A percentile compares a stretch with the other conserved stretches of the same genome.
These are phyloP conservation scores for Gymnothorax javanicus DNA, from an alignment of 2,797 vertebrate species.

Conservation along the genomic window DNA sequence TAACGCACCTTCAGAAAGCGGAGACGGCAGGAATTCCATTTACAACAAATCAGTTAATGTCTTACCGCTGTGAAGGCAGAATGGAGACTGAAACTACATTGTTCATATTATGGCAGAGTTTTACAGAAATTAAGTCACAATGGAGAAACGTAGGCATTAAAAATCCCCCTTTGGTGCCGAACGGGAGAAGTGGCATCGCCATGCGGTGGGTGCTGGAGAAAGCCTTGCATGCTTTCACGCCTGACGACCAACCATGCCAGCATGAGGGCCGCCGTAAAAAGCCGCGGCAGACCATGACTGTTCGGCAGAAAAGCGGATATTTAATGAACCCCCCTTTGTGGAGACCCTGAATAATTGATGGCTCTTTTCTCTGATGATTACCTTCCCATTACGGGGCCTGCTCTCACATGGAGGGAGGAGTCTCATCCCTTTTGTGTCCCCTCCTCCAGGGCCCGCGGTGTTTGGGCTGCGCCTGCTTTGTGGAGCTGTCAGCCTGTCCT, in stretches of 20 bases:
- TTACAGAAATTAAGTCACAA: slow-evolving; percentile 55
- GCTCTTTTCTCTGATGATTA: slow-evolving; percentile 69
- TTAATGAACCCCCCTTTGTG: slow-evolving; percentile 56
- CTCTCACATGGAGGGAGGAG: slow-evolving; percentile 51
- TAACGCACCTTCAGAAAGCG: not conserved
- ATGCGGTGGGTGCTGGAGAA: slow-evolving; percentile 51
- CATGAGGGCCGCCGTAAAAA: slow-evolving; percentile 48
- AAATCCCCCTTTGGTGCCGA: not conserved
- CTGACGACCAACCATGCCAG: slow-evolving; percentile 47
- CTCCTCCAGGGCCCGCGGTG: slow-evolving; percentile 53
- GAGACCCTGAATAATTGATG: slow-evolving; percentile 67
- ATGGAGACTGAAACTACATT: slow-evolving; percentile 47
- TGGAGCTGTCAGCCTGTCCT: slow-evolving; percentile 55
- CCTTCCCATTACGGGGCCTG: slow-evolving; percentile 67
- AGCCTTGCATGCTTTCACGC: slow-evolving; percentile 57
- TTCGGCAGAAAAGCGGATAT: slow-evolving; percentile 54
- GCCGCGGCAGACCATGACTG: slow-evolving; percentile 44
- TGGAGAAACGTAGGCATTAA: slow-evolving; percentile 18
- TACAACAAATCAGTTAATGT: slow-evolving; percentile 10
- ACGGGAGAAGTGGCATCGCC: slow-evolving; percentile 32
- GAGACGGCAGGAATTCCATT: slow-evolving; percentile 9
- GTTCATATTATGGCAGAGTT: slow-evolving; percentile 66
- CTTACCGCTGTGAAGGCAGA: slow-evolving; percentile 3
- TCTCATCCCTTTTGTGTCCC: slow-evolving; percentile 56
- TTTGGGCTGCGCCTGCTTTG: slow-evolving; percentile 53